phyloP scores from a whole-genome alignment of 2,797 vertebrate species.

The Hapalemur alaotrensis region DNA sequence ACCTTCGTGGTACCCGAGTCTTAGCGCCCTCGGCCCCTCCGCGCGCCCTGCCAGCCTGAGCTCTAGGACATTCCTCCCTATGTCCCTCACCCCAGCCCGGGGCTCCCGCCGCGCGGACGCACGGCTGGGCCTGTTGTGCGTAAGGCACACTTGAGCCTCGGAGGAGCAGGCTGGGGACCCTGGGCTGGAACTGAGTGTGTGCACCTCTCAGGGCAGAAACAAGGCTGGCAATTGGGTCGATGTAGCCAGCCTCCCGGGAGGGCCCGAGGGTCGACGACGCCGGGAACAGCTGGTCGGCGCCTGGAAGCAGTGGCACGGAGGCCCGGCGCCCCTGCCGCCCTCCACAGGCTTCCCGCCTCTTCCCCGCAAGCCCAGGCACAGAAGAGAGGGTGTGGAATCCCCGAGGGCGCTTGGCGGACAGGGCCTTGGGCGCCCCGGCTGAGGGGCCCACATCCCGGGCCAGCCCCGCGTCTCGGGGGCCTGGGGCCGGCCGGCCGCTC shows the following conservation, averaged over 20 bases:
- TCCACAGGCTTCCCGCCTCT: background rate
- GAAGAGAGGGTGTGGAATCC: background rate
- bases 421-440: accelerated
- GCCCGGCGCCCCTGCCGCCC: background rate
- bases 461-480: background rate
- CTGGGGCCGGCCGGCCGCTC: background rate
- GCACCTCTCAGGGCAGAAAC: background rate
- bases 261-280: too few relatives aligned
- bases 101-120: accelerated
- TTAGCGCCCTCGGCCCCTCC: background rate
- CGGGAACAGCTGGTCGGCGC: too few relatives aligned
- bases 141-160: background rate
- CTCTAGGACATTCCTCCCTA: too few relatives aligned
- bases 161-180: background rate
- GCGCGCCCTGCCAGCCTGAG: accelerated
- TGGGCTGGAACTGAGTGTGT: background rate
- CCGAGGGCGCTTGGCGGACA: background rate
- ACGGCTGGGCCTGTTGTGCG: background rate
- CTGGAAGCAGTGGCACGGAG: background rate
- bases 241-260: background rate
- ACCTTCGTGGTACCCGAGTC: background rate
- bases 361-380: background rate
- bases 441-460: background rate
- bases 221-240: background rate
- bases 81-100: background rate